These are phyloP conservation scores for Thecophora atra DNA, from an alignment of 2,888 invertebrate genomes.

Conservation along the genomic window DNA sequence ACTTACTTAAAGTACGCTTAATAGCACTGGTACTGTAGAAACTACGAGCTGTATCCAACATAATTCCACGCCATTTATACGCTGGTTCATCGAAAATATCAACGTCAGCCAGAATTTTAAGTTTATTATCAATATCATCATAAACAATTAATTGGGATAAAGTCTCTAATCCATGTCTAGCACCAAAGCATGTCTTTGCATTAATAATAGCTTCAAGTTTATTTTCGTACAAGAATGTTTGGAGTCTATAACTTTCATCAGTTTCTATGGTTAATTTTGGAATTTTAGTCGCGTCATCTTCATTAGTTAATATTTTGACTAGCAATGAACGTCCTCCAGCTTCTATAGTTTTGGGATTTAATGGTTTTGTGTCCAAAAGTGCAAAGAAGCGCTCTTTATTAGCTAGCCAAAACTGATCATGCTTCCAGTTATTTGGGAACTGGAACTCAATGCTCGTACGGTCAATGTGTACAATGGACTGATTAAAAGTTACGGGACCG, in stretches of 20 bases:
- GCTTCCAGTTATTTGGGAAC: constrained; percentile 52
- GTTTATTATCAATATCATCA: constrained; percentile 63
- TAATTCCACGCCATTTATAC: constrained; percentile 87
- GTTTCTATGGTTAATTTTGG: constrained; percentile 67
- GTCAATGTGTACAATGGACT: constrained; percentile 65
- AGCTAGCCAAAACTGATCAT: constrained; percentile 55
- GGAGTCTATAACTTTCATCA: constrained; percentile 68
- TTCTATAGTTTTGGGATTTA: constrained; percentile 51
- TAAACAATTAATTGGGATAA: constrained; percentile 63
- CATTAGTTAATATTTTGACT: constrained; percentile 61
- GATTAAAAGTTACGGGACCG: constrained; percentile 65
- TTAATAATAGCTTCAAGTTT: constrained; percentile 66
- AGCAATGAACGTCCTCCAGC: constrained; percentile 66
- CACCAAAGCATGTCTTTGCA: constrained; percentile 72
- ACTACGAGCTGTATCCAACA: constrained; percentile 91
- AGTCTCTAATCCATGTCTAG: constrained; percentile 73
- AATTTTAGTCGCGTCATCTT: constrained; percentile 39
- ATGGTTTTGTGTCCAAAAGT: constrained; percentile 57
- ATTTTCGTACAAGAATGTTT: constrained; percentile 54
- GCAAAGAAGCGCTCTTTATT: constrained; percentile 64
- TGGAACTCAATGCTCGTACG: constrained; percentile 60
- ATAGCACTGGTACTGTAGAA: constrained; percentile 79
- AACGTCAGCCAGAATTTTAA: constrained; percentile 73
- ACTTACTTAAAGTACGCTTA: constrained; percentile 75
- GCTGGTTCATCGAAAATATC: constrained; percentile 79